Evolutionary conservation across 1,140 invertebrate species (phyloP).

Genomic region (Drosophila aff.): DNA sequence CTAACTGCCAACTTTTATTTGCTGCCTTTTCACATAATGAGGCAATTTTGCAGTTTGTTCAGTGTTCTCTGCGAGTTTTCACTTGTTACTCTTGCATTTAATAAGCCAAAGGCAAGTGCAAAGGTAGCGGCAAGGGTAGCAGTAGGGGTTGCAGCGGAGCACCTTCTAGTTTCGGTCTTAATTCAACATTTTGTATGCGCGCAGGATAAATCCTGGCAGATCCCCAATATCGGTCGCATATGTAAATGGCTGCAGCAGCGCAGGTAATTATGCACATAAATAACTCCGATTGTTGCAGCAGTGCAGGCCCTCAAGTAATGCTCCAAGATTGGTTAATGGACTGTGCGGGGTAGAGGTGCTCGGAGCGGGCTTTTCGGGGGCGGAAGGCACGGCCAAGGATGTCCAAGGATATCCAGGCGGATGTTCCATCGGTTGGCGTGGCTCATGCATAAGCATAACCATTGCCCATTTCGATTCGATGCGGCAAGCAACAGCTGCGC

Average conservation of each 20-base stretch:
- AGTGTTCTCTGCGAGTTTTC: constrained; percentile 55
- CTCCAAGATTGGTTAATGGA: constrained; percentile 30
- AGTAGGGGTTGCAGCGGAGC: neutral
- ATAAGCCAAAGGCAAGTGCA: constrained; percentile 40
- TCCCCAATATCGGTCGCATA: constrained; percentile 63
- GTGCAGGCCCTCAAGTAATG: constrained; percentile 53
- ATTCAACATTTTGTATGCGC: constrained; percentile 64
- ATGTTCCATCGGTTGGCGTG: constrained; percentile 11
- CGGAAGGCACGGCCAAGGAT: neutral
- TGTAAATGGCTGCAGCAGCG: constrained; percentile 53
- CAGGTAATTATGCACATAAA: constrained; percentile 78
- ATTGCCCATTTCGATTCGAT: constrained; percentile 65
- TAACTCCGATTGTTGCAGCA: constrained; percentile 49
- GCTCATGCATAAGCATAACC: constrained; percentile 80
- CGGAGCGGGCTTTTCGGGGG: neutral
- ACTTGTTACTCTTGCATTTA: constrained; percentile 61
- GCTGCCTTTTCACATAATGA: constrained; percentile 73
- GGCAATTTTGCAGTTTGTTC: constrained; percentile 69
- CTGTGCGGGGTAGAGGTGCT: neutral
- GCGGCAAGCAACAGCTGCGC: constrained; percentile 77
- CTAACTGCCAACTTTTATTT: constrained; percentile 75
- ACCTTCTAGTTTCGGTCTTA: constrained; percentile 32
- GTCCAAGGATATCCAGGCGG: constrained; percentile 22
- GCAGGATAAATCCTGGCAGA: constrained; percentile 54
- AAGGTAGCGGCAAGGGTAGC: neutral